Evolutionary conservation across 2,888 invertebrate genomes (phyloP).

Genomic region (Nineta flava): DNA sequence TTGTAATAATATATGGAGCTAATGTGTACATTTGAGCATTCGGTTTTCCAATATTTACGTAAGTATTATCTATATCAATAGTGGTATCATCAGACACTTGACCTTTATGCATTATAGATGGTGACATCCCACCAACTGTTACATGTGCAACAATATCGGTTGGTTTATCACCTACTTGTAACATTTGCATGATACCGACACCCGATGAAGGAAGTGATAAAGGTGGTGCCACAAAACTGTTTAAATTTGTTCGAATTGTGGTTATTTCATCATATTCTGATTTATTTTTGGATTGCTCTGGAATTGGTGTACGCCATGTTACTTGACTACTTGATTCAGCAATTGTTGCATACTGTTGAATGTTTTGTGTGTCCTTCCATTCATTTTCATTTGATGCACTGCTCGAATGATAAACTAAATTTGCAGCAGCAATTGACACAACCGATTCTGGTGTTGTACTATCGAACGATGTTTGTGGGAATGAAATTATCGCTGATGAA

Average conservation of each 20-base stretch:
- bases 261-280: background rate
- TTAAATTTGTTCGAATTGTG: background rate
- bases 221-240: background rate
- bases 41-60: slow-evolving; percentile 29
- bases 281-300: slow-evolving; percentile 3
- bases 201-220: background rate
- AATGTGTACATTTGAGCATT: slow-evolving; percentile 21
- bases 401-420: slow-evolving; percentile 47
- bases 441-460: slow-evolving; percentile 20
- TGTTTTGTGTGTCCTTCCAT: slow-evolving; percentile 24
- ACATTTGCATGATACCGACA: slow-evolving; percentile 9
- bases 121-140: slow-evolving; percentile 11
- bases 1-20: background rate
- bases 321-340: slow-evolving; percentile 21
- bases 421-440: slow-evolving; percentile 43
- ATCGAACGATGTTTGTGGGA: slow-evolving; percentile 8
- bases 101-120: slow-evolving; percentile 23
- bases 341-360: slow-evolving; percentile 16
- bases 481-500: background rate
- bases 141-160: slow-evolving; percentile 11
- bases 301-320: slow-evolving; percentile 21
- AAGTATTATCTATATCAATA: slow-evolving; percentile 24
- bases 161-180: slow-evolving; percentile 14
- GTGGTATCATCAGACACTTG: slow-evolving; percentile 25
- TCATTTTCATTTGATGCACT: slow-evolving; percentile 30